These are phyloP conservation scores for Pollenia amentaria DNA, from an alignment of 2,888 invertebrate species.

Conservation along the genomic window DNA sequence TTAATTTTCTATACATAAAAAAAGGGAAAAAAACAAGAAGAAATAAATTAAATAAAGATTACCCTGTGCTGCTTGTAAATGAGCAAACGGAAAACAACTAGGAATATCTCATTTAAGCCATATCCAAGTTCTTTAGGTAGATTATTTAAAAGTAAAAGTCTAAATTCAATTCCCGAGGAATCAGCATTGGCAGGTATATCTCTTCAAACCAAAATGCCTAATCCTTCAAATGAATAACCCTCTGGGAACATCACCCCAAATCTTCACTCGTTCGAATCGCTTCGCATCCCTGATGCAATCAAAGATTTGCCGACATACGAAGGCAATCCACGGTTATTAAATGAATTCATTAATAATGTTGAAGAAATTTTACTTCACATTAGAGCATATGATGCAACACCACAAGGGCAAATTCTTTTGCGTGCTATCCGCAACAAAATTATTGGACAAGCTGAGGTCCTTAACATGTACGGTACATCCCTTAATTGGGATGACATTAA, in stretches of 20 bases:
- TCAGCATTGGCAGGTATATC: not conserved
- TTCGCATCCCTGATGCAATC: slow-evolving; percentile 15
- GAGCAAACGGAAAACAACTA: slow-evolving; percentile 7
- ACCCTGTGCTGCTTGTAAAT: slow-evolving; percentile 2
- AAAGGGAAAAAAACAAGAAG: no score
- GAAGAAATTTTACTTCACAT: slow-evolving; percentile 13
- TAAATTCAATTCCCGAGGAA: not conserved
- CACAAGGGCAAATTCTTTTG: not conserved
- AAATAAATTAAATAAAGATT: not conserved
- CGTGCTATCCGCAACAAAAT: no score
- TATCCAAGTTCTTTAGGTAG: not conserved
- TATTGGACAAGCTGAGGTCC: no score
- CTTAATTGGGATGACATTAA: no score
- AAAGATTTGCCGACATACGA: slow-evolving; percentile 14
- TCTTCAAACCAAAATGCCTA: not conserved
- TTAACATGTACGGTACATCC: no score
- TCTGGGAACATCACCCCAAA: no score
- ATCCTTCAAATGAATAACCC: no score
- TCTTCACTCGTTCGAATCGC: no score
- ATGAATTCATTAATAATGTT: no score
- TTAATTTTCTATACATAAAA: slow-evolving; percentile 1
- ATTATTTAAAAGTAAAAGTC: not conserved
- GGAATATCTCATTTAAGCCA: not conserved
- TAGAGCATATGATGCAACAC: slow-evolving; percentile 6
- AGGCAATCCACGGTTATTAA: not conserved